Conservation (phyloP, 2,113 vertebrate genomes). For the Rattus rattus region DNA sequence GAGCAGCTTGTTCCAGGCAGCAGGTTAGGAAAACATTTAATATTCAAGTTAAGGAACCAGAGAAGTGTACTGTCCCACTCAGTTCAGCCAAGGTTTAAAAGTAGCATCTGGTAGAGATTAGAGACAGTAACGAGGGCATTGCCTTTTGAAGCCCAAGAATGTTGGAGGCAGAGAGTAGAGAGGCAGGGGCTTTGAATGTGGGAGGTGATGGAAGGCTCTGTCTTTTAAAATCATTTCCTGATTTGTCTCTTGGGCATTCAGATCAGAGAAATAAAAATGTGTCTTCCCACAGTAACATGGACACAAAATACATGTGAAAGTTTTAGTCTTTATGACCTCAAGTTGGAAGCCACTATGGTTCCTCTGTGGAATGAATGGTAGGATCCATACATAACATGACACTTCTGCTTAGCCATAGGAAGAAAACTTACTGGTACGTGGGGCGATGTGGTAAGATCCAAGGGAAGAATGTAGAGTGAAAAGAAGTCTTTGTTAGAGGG, state of each 20-base stretch:
- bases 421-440: neutral
- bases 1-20: neutral
- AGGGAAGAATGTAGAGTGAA: neutral
- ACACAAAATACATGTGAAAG: neutral
- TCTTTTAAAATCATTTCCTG: conserved; percentile 9
- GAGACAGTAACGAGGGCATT: neutral
- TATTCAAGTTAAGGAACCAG: neutral
- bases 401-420: neutral
- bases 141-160: neutral
- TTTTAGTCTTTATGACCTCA: neutral
- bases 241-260: neutral
- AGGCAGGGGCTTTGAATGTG: neutral
- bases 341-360: neutral
- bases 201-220: neutral
- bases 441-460: neutral
- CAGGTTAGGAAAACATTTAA: conserved; percentile 30
- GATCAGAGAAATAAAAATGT: conserved; percentile 12
- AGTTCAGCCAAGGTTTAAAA: neutral
- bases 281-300: neutral
- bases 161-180: neutral
- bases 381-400: accelerated
- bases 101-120: neutral
- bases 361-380: neutral
- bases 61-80: neutral
- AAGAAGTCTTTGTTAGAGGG: neutral